Evolutionary conservation across 2,113 vertebrate genomes (phyloP).

Genomic region (Calonectris borealis): DNA sequence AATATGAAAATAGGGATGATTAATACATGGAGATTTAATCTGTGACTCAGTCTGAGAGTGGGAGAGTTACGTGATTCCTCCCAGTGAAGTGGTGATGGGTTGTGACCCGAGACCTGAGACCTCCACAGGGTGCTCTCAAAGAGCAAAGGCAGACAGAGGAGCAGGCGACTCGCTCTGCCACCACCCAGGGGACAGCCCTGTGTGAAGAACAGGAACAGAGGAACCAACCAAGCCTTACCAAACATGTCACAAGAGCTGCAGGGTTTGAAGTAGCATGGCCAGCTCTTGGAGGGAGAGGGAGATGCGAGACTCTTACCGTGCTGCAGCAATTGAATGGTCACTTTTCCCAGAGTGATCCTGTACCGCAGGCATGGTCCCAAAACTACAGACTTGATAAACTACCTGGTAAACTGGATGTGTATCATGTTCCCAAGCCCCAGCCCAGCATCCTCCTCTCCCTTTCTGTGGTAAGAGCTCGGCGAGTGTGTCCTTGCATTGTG

Average conservation of each 20-base stretch:
- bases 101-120: not conserved
- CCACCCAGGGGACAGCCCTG: not conserved
- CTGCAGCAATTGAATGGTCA: not conserved
- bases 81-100: not conserved
- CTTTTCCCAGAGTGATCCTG: not conserved
- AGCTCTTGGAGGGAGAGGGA: not conserved
- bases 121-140: not conserved
- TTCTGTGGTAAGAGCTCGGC: accelerated
- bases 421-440: not conserved
- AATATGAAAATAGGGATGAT: not conserved
- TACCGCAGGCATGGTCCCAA: not conserved
- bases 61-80: not conserved
- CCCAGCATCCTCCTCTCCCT: not conserved
- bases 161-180: not conserved
- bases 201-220: not conserved
- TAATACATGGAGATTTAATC: not conserved
- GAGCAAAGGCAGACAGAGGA: not conserved
- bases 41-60: not conserved
- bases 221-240: not conserved
- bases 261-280: not conserved
- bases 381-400: not conserved
- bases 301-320: accelerated
- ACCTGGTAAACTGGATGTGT: not conserved
- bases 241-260: not conserved
- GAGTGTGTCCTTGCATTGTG: accelerated